Conservation (phyloP, 2,113 vertebrate genomes). For the Leucopsar rothschildi region DNA sequence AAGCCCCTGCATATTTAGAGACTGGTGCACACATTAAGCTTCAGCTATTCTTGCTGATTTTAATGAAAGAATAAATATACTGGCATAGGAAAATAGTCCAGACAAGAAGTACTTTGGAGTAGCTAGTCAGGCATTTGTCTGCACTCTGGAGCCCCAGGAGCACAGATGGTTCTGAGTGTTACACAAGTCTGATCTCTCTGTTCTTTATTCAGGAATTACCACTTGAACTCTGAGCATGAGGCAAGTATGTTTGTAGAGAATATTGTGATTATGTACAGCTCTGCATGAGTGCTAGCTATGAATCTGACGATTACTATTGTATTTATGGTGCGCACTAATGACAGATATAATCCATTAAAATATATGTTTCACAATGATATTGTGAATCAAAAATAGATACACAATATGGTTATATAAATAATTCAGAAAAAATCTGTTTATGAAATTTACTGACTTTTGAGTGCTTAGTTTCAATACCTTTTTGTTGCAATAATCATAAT, state of each 20-base stretch:
- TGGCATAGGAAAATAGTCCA: neutral
- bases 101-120: neutral
- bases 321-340: conserved; percentile 28
- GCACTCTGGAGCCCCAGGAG: neutral
- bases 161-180: conserved; percentile 63
- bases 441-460: neutral
- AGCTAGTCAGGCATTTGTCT: neutral
- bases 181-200: conserved; percentile 47
- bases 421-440: neutral
- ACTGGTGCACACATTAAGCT: neutral
- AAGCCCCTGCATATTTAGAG: neutral
- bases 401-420: neutral
- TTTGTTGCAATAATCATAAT: neutral
- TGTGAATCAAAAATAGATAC: neutral
- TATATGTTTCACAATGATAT: neutral
- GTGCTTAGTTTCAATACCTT: neutral
- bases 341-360: conserved; percentile 25
- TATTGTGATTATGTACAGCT: conserved; percentile 44
- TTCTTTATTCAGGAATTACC: conserved; percentile 52
- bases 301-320: conserved; percentile 11
- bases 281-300: conserved; percentile 31
- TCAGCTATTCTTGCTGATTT: neutral
- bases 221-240: conserved; percentile 37
- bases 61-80: neutral
- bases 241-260: conserved; percentile 41